Evolutionary conservation across 2,113 vertebrate species (phyloP), one percentile per base, ranked within the genome.

Genomic region (Colossoma macropomum): DNA sequence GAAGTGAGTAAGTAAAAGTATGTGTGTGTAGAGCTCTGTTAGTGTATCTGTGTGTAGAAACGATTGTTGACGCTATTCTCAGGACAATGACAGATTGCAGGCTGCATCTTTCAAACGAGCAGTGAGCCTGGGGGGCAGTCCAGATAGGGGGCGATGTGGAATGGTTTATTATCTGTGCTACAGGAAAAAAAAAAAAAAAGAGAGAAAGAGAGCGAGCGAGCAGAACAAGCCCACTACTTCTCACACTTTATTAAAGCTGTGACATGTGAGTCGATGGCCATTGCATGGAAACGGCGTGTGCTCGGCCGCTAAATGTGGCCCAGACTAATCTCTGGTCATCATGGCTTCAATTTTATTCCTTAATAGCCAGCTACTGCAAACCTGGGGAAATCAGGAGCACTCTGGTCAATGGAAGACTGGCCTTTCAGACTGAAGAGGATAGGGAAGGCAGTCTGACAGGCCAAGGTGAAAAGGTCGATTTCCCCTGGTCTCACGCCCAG

Each of bases 31-130:
- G 17, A 21, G 32, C 16, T 17, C 17, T 69, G 66, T 69, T 38
- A 23, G 17, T 28, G 34, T 27, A 19, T 28, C 11, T 62, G 73
- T 25, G 62, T 30, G 48, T 34, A 54, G 70, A 69, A 17, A 77
- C 66, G 68, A 30, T 10, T 65, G 66, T 66, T 73, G 65, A 76
- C 62, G 28, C 45, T 50, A 52, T 28, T 87, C 59, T 82, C 17
- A 54, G 59, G 83, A 84, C 77, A 74, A 75, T 86, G 87, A 89
- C 68, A 85, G 56, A 89, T 87, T 85, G 82, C 73, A 72, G 25
- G 66, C 84, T 79, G 28, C 77, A 66, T 87, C 69, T 74, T 88
- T 80, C 86, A 82, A 89, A 87, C 32, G 60, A 87, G 86, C 71
- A 34, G 34, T n/a, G 79, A 34, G 82, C 80, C 84, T 65, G 52